Base-by-base conservation (phyloP, 2,113 vertebrate species). In the Corythaeola cristata region DNA sequence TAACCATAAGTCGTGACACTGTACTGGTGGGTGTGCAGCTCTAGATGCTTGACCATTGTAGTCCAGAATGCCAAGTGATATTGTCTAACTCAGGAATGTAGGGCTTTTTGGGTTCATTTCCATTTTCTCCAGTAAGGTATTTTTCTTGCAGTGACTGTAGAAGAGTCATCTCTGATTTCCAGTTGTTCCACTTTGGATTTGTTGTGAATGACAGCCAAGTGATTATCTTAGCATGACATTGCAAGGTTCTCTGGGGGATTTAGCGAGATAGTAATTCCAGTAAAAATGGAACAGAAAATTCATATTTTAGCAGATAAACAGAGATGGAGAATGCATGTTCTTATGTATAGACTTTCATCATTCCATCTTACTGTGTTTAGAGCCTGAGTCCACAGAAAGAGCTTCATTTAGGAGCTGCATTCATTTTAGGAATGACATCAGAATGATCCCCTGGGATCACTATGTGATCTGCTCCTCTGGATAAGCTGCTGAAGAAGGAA, bases 141-240 rank as follows among this genome's bases (percentile, higher is more conserved):
- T 81, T 81, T 94, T 88, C 66, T 63, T 56, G 39, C 80, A 60
- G 45, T 66, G 35, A 56, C 71, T 78, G 15, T 41, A 35, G n/a
- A 62, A 80, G 44, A 85, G 41, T 69, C 32, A 60, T 78, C 32
- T 93, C 39, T 62, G 49, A 60, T 88, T 90, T 82, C 56, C 62
- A 64, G 16, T 88, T 60, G 24, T 77, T 91, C 45, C 8, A 20
- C 30, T 96, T 96, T 23, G 75, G 37, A 74, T 82, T 90, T 91
- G 84, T 73, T 82, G 66, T 85, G 75, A 77, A 35, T 78, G 79
- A 82, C 75, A 93, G 88, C 60, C 55, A 82, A 66, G n/a, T 62
- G 56, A 82, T 91, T 85, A 94, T 90, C 71, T 79, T 86, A 72
- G 66, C 33, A 23, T 79, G 88, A 86, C 80, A 60, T 62, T 91